These are phyloP conservation scores for Cyrtodaria siliqua DNA, from an alignment of 2,888 invertebrate genomes.

Conservation along the genomic window DNA sequence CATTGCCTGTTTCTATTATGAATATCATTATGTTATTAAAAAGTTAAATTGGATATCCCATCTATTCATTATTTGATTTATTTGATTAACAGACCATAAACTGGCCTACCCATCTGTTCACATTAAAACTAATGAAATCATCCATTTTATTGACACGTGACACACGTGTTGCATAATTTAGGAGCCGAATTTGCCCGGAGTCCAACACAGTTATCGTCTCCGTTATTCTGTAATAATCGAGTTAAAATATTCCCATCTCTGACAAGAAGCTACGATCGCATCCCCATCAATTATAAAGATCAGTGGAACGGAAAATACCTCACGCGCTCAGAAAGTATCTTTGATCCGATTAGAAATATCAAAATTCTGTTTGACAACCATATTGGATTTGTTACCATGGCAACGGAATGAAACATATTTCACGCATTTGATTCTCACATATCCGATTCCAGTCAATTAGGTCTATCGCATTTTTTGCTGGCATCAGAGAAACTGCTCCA, in stretches of 20 bases:
- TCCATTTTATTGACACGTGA: slow-evolving; percentile 39
- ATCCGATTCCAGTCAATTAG: slow-evolving; percentile 39
- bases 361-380: slow-evolving; percentile 53
- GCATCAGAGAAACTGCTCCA: neutral
- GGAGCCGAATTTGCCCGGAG: slow-evolving; percentile 24
- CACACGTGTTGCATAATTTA: slow-evolving; percentile 51
- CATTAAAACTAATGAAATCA: slow-evolving; percentile 32
- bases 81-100: too few relatives aligned
- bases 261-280: slow-evolving; percentile 4
- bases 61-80: slow-evolving; percentile 1
- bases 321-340: slow-evolving; percentile 46
- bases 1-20: too few relatives aligned
- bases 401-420: slow-evolving; percentile 50
- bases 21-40: too few relatives aligned
- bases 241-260: slow-evolving; percentile 18
- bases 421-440: slow-evolving; percentile 39
- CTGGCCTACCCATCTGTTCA: slow-evolving; percentile 41
- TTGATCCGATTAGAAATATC: slow-evolving; percentile 56
- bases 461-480: neutral
- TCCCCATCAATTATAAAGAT: slow-evolving; percentile 48
- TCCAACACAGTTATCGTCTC: slow-evolving; percentile 1
- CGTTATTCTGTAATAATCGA: slow-evolving; percentile 24
- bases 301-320: slow-evolving; percentile 56
- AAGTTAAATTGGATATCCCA: slow-evolving; percentile 1
- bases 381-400: slow-evolving; percentile 53